Evolutionary conservation across 2,113 vertebrate species (phyloP).

Genomic region (Gallinago jamesoni): DNA sequence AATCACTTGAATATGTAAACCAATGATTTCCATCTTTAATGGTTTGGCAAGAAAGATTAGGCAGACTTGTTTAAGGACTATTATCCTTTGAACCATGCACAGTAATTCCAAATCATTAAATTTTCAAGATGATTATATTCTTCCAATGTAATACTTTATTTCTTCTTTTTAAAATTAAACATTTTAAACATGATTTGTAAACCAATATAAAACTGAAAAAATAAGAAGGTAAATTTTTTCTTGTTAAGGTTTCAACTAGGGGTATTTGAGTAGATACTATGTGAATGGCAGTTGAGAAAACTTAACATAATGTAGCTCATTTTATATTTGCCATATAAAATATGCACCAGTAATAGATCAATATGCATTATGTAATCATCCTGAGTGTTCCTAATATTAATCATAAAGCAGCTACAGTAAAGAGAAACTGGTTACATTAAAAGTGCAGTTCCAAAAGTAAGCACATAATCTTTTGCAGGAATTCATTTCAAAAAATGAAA

Average conservation of each 20-base stretch:
- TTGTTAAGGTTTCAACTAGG: neutral
- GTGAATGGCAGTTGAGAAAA: neutral
- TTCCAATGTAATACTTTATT: neutral
- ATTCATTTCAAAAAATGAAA: neutral
- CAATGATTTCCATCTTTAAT: constrained; percentile 34
- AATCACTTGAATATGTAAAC: constrained; percentile 30
- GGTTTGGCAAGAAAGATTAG: constrained; percentile 27
- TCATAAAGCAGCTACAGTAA: neutral
- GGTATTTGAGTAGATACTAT: neutral
- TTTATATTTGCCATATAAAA: neutral
- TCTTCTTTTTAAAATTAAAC: neutral
- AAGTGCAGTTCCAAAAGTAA: neutral
- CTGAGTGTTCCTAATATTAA: neutral
- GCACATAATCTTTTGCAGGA: neutral
- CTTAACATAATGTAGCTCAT: neutral
- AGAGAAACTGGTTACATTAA: neutral
- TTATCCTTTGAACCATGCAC: constrained; percentile 19
- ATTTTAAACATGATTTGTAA: neutral
- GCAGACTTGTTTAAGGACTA: neutral
- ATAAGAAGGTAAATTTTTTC: neutral
- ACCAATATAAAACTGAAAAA: neutral
- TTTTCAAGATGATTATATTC: neutral
- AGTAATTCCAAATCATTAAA: constrained; percentile 18
- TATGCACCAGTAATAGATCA: neutral
- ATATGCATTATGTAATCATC: neutral